A percentile compares a stretch with the other conserved stretches of the same genome.
Evolutionary conservation across 1,140 invertebrate species (phyloP).

Genomic region (Lepidurus packardi): DNA sequence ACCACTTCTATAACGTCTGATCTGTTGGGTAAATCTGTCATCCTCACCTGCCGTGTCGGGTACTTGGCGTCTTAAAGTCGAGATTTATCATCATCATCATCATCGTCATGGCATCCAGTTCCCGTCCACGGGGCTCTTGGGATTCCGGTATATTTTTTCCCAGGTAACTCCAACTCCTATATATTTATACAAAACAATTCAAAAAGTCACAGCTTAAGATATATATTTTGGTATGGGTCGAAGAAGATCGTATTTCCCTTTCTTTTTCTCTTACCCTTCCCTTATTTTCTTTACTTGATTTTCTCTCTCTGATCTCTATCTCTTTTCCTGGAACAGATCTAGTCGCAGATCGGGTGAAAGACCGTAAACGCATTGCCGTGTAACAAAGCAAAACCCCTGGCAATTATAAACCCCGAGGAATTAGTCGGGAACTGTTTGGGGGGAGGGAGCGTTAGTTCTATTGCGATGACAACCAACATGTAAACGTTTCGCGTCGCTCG

Average conservation of each 20-base stretch:
- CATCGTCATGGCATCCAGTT: background rate
- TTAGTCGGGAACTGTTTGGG: background rate
- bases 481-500: no score
- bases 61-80: background rate
- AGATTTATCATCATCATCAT: conserved; percentile 7
- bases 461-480: no score
- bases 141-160: background rate
- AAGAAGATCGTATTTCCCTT: background rate
- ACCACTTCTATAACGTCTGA: background rate
- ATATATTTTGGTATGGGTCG: background rate
- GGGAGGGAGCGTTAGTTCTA: no score
- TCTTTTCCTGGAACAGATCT: background rate
- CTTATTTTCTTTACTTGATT: background rate
- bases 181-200: background rate
- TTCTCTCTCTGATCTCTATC: background rate
- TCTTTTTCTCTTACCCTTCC: background rate
- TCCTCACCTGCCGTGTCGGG: background rate
- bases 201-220: background rate
- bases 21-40: background rate
- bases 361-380: conserved; percentile 1
- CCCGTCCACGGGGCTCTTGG: background rate
- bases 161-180: background rate
- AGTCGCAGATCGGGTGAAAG: background rate
- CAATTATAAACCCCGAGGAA: background rate
- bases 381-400: background rate